Base-by-base conservation (phyloP, 2,797 vertebrate species). In the Smutsia temminckii region DNA sequence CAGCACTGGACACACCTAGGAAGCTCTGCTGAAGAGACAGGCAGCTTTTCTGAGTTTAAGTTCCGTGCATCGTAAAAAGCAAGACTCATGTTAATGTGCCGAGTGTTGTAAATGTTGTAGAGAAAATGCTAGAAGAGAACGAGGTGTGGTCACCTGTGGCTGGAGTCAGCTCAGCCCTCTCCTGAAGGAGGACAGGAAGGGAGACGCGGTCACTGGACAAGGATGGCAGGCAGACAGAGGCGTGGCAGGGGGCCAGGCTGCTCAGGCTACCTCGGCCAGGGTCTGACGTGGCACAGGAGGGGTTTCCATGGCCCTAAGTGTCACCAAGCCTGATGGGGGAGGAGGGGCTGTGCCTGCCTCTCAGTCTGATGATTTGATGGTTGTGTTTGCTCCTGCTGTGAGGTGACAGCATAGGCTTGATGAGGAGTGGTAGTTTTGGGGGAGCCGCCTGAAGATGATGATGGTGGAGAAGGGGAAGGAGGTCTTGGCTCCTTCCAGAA, bases 261-360 rank as follows among this genome's bases (percentile, higher is more conserved):
- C 7, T 9, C 37, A 37, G 0, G 1, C 3, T 42, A 46, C 61
- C 32, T 59, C 1, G 0, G 2, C 7, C 5, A 1, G 27, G 9
- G 40, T 18, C 69, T 68, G 59, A 18, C 20, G 9, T 51, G 37
- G 3, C 59, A 40, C 49, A 16, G 49, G 40, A 74, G 42, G 53
- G 4, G 13, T 7, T 1, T 2, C 29, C 9, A 2, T 5, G 25
- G 16, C 20, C 59, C 16, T 32, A 13, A 20, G 1, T 10, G 32
- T 66, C 49, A 57, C 34, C 37, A 57, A 4, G 25, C 10, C 20
- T 20, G 8, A 64, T 0, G 55, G 4, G 3, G 29, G 16, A 21
- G 11, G 4, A 16, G 13, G 42, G 32, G 10, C 12, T 59, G 51
- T 34, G 17, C 21, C n/a, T 51, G 25, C 8, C 5, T 18, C 49